These are phyloP conservation scores for Sepiola atlantica DNA, from an alignment of 2,888 invertebrate species.

Conservation along the genomic window DNA sequence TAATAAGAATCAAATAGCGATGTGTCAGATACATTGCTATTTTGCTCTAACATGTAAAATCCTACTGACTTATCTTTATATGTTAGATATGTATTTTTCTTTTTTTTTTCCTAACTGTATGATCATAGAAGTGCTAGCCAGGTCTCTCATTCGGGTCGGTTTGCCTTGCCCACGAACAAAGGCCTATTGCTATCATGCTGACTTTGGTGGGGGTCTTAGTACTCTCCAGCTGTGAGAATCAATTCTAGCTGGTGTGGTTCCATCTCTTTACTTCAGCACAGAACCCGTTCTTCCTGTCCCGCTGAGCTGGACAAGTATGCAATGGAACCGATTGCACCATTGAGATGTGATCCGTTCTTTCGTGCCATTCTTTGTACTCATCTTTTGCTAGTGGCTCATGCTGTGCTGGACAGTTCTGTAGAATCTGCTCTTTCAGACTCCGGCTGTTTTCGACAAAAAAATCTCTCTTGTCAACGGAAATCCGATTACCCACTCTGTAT, in stretches of 20 bases:
- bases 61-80: no score
- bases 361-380: background rate
- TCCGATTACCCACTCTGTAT: background rate
- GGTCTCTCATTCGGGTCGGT: background rate
- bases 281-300: background rate
- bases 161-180: background rate
- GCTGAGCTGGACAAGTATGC: background rate
- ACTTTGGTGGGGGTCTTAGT: background rate
- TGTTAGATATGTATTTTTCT: no score
- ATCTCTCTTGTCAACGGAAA: background rate
- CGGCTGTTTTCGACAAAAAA: background rate
- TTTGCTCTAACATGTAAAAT: no score
- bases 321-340: background rate
- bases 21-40: no score
- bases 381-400: constrained; percentile 9
- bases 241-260: background rate
- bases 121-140: background rate
- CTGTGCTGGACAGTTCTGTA: constrained; percentile 2
- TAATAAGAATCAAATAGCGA: no score
- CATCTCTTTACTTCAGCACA: background rate
- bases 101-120: background rate
- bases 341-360: background rate
- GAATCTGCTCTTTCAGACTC: background rate
- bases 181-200: constrained; percentile 18
- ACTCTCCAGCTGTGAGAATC: background rate